These are phyloP conservation scores for Zhengitettix transpicula DNA, from an alignment of 2,888 invertebrate species.

Conservation along the genomic window DNA sequence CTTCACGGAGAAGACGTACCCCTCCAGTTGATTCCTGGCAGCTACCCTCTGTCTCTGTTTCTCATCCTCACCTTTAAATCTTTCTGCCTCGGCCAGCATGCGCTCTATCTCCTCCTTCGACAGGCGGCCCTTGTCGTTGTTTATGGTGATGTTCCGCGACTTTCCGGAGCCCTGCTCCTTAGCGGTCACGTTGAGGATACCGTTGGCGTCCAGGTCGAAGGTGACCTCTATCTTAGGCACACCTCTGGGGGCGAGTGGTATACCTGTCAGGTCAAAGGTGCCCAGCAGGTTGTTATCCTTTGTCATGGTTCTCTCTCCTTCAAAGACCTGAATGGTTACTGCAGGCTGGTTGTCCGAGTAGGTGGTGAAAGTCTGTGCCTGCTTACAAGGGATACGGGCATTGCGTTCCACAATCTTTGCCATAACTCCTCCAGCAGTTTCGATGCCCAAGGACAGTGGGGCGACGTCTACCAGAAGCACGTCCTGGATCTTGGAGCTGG, in stretches of 20 bases:
- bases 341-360: conserved; percentile 66
- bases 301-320: conserved; percentile 73
- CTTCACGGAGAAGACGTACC: conserved; percentile 51
- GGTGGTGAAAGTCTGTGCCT: conserved; percentile 58
- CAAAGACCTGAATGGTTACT: conserved; percentile 58
- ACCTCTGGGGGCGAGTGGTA: conserved; percentile 72
- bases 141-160: conserved; percentile 60
- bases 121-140: conserved; percentile 65
- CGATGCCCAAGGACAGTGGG: conserved; percentile 48
- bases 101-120: conserved; percentile 68
- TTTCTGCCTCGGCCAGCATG: conserved; percentile 60
- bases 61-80: conserved; percentile 54
- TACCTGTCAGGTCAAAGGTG: too few species aligned
- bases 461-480: conserved; percentile 62
- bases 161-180: too few species aligned
- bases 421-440: conserved; percentile 74
- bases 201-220: conserved; percentile 82
- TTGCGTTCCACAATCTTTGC: conserved; percentile 64
- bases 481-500: conserved; percentile 47
- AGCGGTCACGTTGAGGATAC: conserved; percentile 55
- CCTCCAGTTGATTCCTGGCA: conserved; percentile 59
- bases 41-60: conserved; percentile 47
- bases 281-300: conserved; percentile 77
- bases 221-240: conserved; percentile 62
- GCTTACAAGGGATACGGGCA: conserved; percentile 57